phyloP scores from a whole-genome alignment of 2,113 vertebrate species.

The Hypanus sabinus region DNA sequence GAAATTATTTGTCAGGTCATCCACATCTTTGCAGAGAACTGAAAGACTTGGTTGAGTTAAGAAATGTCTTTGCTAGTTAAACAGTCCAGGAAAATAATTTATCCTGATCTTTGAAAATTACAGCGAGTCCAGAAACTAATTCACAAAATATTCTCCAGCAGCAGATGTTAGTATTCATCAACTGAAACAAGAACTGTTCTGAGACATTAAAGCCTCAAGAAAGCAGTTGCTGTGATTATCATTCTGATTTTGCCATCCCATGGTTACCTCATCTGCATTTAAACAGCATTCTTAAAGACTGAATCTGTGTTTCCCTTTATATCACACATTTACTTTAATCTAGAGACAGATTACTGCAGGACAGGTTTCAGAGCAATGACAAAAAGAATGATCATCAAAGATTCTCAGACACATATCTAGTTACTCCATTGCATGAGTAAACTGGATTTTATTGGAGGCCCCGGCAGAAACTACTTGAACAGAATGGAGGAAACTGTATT shows the following conservation, averaged over 20 bases:
- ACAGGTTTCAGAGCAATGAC: not conserved
- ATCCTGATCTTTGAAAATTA: slow-evolving; percentile 16
- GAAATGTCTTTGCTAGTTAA: not conserved
- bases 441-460: not conserved
- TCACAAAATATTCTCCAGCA: slow-evolving; percentile 4
- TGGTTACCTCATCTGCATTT: slow-evolving; percentile 12
- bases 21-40: not conserved
- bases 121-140: not conserved
- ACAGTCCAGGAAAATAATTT: not conserved
- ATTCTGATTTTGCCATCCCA: not conserved
- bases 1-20: not conserved
- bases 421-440: not conserved
- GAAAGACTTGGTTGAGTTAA: not conserved
- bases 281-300: slow-evolving; percentile 21
- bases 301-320: slow-evolving; percentile 19
- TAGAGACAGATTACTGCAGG: slow-evolving; percentile 32
- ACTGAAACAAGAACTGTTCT: slow-evolving; percentile 16
- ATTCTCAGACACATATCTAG: not conserved
- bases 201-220: not conserved
- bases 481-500: not conserved
- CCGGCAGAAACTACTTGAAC: not conserved
- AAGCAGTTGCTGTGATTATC: slow-evolving; percentile 23
- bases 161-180: slow-evolving; percentile 20
- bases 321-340: slow-evolving; percentile 22
- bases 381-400: slow-evolving; percentile 30